Base-by-base conservation (phyloP, 2,113 vertebrate genomes). In the Meleagris gallopavo region DNA sequence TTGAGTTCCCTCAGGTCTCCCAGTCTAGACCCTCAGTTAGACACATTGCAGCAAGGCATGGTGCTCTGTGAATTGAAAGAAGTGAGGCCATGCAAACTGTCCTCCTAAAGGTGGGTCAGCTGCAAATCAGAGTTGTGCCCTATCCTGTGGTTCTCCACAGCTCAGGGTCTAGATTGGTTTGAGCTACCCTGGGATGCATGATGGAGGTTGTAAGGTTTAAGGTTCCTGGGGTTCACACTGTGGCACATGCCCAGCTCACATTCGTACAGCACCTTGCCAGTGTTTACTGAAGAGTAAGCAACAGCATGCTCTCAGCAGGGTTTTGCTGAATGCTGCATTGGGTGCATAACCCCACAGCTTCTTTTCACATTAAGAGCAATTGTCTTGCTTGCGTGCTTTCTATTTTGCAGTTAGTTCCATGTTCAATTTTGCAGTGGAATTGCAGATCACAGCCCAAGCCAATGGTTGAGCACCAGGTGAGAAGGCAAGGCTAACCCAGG, bases 41-140 rank as follows among this genome's bases (percentile, higher is more conserved):
- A 29, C 4, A 1, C 10, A 10, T 11, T 32, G 41, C 22, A 0
- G 0, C 64, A 43, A 34, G 6, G 32, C 84, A 66, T 40, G 14
- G 7, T 10, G 6, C 73, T 67, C 20, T n/a, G 52, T 32, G 62
- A 89, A 29, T 4, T 66, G 24, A 19, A 69, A 50, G 58, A 69
- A 66, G 11, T 3, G 72, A 21, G 17, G 58, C 22, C 1, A 0
- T 30, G 19, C 61, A 78, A 38, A 55, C 24, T 48, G 34, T 40
- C 52, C 75, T 60, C 48, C 48, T 4, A 2, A 7, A 11, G 40
- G 61, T 75, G 10, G 8, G 61, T 48, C 54, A 29, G 15, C 58
- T 84, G 70, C 24, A 79, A 86, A 20, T 52, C 6, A 2, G 13
- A 27, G n/a, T 34, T 54, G 16, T 38, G 20, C 25, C 61, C 14